phyloP scores from a whole-genome alignment of 2,888 invertebrate species.

The Automeris io region DNA sequence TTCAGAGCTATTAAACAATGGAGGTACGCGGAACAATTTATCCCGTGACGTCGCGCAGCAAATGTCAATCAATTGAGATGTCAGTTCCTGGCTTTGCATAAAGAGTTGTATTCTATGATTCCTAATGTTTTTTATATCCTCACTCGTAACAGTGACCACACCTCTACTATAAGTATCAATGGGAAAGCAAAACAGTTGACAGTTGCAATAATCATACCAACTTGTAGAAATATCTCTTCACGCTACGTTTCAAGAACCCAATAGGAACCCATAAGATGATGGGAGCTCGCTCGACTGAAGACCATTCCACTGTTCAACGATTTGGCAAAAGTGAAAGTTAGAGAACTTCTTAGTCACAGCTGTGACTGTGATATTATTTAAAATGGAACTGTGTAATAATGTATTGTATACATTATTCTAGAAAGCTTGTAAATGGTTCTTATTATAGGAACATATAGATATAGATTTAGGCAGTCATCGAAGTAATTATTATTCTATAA shows the following conservation, averaged over 20 bases:
- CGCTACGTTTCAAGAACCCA: no score
- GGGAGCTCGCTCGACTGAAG: no score
- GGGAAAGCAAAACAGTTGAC: background rate
- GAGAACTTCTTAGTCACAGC: background rate
- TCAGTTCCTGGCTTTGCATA: background rate
- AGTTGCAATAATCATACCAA: background rate
- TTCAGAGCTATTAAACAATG: constrained; percentile 29
- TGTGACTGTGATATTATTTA: no score
- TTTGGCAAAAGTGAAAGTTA: no score
- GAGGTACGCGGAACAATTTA: constrained; percentile 33
- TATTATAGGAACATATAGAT: background rate
- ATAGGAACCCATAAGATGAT: no score
- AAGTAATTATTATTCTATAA: background rate
- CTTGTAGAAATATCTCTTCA: no score
- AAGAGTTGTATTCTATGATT: no score
- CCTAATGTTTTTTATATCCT: no score
- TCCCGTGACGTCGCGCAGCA: background rate
- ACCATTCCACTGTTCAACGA: no score
- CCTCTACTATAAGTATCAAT: background rate
- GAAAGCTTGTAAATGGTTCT: background rate
- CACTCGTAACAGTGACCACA: no score
- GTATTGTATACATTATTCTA: no score
- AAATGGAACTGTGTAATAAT: no score
- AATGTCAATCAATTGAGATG: background rate
- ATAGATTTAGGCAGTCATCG: background rate